These are phyloP conservation scores for Cottus gobio DNA, from an alignment of 2,113 vertebrate species.

Conservation along the genomic window DNA sequence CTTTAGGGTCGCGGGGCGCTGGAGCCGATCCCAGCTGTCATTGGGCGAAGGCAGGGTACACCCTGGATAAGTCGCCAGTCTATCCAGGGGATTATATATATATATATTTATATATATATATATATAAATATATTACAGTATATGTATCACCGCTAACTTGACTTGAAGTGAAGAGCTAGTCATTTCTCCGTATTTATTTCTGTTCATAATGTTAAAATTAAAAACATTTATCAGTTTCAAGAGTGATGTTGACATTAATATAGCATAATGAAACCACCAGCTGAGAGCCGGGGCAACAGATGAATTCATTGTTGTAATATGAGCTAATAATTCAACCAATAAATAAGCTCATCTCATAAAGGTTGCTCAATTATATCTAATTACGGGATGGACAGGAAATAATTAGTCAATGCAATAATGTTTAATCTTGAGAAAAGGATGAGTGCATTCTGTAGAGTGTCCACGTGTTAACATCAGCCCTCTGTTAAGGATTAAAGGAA, in stretches of 20 bases:
- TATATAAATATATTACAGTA: background rate
- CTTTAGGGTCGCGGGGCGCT: too few relatives aligned
- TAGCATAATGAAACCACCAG: slow-evolving; percentile 34
- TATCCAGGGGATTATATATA: too few relatives aligned
- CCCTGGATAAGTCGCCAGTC: too few relatives aligned
- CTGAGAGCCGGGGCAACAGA: slow-evolving; percentile 30
- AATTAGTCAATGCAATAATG: slow-evolving; percentile 58
- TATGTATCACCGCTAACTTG: background rate
- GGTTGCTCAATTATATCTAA: slow-evolving; percentile 65
- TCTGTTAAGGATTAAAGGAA: slow-evolving; percentile 67
- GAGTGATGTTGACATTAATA: background rate
- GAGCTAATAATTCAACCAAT: slow-evolving; percentile 62
- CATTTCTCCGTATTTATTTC: background rate
- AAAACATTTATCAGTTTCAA: background rate
- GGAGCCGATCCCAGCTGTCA: too few relatives aligned
- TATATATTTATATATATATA: background rate
- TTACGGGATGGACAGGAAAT: slow-evolving; percentile 59
- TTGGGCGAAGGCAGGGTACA: too few relatives aligned
- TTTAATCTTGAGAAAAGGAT: slow-evolving; percentile 60
- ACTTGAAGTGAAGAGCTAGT: slow-evolving; percentile 9
- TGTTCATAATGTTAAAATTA: background rate
- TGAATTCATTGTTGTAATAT: slow-evolving; percentile 49
- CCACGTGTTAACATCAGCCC: slow-evolving; percentile 49
- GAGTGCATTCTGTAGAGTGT: slow-evolving; percentile 47
- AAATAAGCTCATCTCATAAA: slow-evolving; percentile 64